A percentile compares a stretch with the other conserved stretches of the same genome.
phyloP scores from a whole-genome alignment of 2,113 vertebrate species.

The Litocranius walleri region DNA sequence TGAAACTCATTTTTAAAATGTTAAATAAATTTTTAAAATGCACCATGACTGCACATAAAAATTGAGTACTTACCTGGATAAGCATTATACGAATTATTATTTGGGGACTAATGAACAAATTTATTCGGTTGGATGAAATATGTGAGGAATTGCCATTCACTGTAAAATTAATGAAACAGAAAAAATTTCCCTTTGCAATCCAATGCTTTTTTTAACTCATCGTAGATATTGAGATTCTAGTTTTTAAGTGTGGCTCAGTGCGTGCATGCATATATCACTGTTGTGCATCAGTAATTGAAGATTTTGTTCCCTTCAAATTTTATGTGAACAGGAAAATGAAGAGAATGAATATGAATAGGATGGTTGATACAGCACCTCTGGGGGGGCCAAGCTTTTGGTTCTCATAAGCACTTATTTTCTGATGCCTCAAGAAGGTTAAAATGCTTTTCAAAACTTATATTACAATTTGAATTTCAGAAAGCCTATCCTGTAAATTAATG shows the following conservation, averaged over 20 bases:
- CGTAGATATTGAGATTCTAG: conserved; percentile 19
- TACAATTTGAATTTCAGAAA: not conserved
- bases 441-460: not conserved
- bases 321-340: not conserved
- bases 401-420: not conserved
- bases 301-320: not conserved
- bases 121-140: conserved; percentile 39
- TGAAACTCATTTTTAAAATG: not conserved
- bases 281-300: not conserved
- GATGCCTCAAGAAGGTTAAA: not conserved
- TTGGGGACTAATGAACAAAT: conserved; percentile 49
- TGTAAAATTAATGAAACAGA: conserved; percentile 71
- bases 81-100: conserved; percentile 36
- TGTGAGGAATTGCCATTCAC: conserved; percentile 63
- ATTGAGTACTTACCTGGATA: not conserved
- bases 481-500: not conserved
- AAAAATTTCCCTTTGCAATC: conserved; percentile 50
- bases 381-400: not conserved
- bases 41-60: not conserved
- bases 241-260: conserved; percentile 31
- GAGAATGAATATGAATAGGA: not conserved
- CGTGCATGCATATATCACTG: not conserved
- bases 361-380: not conserved
- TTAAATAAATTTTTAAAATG: not conserved
- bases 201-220: conserved; percentile 29